phyloP scores from a whole-genome alignment of 2,888 invertebrate species.

The Omphaloscelis lunosa region DNA sequence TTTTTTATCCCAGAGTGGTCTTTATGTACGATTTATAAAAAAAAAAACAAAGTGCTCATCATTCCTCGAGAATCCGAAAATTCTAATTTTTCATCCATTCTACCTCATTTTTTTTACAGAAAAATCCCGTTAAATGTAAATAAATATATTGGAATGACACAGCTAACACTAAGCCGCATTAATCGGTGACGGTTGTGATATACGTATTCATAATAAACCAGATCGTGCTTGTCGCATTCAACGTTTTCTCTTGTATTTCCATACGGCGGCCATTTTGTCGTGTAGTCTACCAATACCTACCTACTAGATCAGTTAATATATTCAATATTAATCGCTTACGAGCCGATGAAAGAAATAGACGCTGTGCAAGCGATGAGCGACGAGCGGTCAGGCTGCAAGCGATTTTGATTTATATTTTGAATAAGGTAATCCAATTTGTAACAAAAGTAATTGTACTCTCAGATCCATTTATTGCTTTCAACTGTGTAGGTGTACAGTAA shows the following conservation, averaged over 20 bases:
- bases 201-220: constrained; percentile 35
- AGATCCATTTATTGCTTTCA: too few relatives aligned
- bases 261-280: constrained; percentile 38
- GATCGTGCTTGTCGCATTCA: constrained; percentile 53
- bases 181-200: constrained; percentile 14
- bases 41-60: neutral
- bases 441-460: neutral
- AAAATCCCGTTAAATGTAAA: constrained; percentile 40
- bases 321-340: constrained; percentile 61
- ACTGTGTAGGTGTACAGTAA: too few relatives aligned
- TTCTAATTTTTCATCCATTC: neutral
- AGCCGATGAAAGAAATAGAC: constrained; percentile 57
- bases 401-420: neutral
- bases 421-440: neutral
- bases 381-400: neutral
- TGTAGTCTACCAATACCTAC: constrained; percentile 22
- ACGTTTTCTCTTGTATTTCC: constrained; percentile 51
- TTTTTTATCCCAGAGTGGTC: too few relatives aligned
- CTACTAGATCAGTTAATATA: constrained; percentile 54
- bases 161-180: constrained; percentile 6
- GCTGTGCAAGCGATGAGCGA: constrained; percentile 23
- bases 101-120: neutral
- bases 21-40: neutral
- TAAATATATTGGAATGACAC: neutral
- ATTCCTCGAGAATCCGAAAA: neutral